Percentiles rank a stretch among this genome's conserved stretches.
Conservation (phyloP, 2,797 vertebrate species). For the Rousettus madagascariensis region DNA sequence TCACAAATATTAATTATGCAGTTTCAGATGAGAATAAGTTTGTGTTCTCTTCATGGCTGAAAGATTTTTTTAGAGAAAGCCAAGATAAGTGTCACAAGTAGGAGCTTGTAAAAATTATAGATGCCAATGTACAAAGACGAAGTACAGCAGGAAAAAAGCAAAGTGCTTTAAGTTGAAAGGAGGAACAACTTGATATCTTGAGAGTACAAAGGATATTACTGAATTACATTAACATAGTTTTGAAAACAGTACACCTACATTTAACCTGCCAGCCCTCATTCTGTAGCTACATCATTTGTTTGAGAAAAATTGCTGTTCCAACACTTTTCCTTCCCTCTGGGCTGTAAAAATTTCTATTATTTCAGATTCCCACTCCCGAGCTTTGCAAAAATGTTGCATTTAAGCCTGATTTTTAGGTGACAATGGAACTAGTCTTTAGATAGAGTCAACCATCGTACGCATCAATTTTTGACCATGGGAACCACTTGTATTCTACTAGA, state of each 20-base stretch:
- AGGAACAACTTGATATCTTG: not conserved
- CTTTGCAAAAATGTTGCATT: not conserved
- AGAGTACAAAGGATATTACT: not conserved
- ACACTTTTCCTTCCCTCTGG: not conserved
- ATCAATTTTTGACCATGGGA: not conserved
- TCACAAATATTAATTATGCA: constrained; percentile 27
- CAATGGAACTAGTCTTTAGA: not conserved
- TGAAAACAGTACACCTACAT: not conserved
- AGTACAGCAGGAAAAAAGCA: not conserved
- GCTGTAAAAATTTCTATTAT: not conserved
- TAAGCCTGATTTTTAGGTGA: not conserved
- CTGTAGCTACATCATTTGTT: not conserved
- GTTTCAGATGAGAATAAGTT: constrained; percentile 19
- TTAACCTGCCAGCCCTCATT: constrained; percentile 20
- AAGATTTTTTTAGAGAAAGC: constrained; percentile 23
- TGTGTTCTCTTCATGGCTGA: not conserved
- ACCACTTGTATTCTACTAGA: not conserved
- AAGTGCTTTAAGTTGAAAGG: not conserved
- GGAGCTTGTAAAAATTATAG: not conserved
- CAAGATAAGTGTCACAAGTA: not conserved
- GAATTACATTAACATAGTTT: not conserved
- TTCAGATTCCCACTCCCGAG: not conserved
- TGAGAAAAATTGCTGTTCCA: not conserved
- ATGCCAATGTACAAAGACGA: not conserved
- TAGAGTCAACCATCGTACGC: not conserved